A percentile compares a stretch with the other conserved stretches of the same genome.
Evolutionary conservation across 2,888 invertebrate genomes (phyloP).

Genomic region (Lasioglossum pauxillum): DNA sequence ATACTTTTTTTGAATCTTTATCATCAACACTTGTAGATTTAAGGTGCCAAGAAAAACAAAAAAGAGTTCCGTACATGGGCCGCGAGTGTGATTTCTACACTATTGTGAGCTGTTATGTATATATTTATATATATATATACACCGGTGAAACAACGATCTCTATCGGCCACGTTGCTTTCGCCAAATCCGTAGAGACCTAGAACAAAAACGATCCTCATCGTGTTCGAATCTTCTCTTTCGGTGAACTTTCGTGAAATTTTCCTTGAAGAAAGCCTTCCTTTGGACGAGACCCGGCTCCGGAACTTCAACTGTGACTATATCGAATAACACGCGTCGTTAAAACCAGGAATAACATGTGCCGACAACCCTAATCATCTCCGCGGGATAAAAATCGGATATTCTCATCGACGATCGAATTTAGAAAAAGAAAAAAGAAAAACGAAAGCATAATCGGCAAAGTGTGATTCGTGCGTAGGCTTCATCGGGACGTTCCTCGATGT

Average conservation of each 20-base stretch:
- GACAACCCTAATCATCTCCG: conserved; percentile 61
- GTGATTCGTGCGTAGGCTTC: not conserved
- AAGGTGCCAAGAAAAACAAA: conserved; percentile 70
- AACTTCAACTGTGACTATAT: conserved; percentile 57
- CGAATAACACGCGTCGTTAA: conserved; percentile 58
- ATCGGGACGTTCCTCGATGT: not conserved
- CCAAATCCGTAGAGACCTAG: not conserved
- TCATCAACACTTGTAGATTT: conserved; percentile 76
- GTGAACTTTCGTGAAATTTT: not conserved
- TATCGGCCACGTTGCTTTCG: not conserved
- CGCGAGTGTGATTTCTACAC: conserved; percentile 37
- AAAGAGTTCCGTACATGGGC: conserved; percentile 65
- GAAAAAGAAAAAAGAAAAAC: conserved; percentile 22
- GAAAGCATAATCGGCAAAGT: conserved; percentile 12
- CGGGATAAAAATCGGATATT: conserved; percentile 33
- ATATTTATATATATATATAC: not conserved
- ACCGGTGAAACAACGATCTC: conserved; percentile 6
- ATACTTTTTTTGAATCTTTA: conserved; percentile 80
- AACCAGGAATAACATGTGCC: conserved; percentile 65
- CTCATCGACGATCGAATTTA: conserved; percentile 22
- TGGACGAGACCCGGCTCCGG: not conserved
- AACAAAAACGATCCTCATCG: not conserved
- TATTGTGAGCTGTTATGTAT: not conserved
- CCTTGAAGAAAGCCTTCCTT: not conserved
- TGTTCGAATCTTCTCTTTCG: conserved; percentile 1